Percentiles rank a stretch among this genome's conserved stretches.
phyloP scores from a whole-genome alignment of 2,113 vertebrate species.

The Melospiza melodia region DNA sequence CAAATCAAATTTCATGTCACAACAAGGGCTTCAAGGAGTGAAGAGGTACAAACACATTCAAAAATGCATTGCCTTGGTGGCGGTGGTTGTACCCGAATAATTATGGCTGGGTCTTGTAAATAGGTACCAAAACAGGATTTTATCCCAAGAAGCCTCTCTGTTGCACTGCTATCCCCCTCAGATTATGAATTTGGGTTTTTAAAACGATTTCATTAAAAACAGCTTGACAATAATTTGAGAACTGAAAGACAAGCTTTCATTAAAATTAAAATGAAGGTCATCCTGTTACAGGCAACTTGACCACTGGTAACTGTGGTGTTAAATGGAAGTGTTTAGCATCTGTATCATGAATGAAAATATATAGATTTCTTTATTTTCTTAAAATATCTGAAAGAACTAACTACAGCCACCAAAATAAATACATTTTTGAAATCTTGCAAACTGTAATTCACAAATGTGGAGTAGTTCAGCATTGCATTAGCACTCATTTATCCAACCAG shows the following conservation, averaged over 20 bases:
- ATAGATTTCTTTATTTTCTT: neutral
- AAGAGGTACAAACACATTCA: constrained; percentile 42
- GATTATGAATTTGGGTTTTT: neutral
- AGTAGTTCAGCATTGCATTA: constrained; percentile 51
- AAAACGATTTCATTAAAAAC: neutral
- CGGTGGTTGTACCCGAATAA: neutral
- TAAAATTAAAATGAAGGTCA: neutral
- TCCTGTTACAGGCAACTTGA: neutral
- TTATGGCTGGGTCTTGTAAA: neutral
- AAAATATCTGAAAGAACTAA: neutral
- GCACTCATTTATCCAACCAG: constrained; percentile 62
- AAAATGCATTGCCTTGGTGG: constrained; percentile 68
- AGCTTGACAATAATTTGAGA: neutral
- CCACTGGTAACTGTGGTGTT: neutral
- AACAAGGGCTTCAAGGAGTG: constrained; percentile 29
- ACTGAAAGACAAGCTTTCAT: neutral
- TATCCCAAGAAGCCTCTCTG: neutral
- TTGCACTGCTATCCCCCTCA: neutral
- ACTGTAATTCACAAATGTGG: constrained; percentile 66
- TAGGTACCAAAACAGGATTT: neutral
- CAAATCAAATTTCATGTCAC: constrained; percentile 26
- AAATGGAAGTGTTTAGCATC: neutral
- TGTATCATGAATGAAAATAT: neutral
- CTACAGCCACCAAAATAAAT: constrained; percentile 64
- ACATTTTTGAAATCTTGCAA: constrained; percentile 71